Percentiles rank a stretch among this genome's conserved stretches.
Evolutionary conservation across 2,888 invertebrate species (phyloP).

Genomic region (Diarsia brunnea): DNA sequence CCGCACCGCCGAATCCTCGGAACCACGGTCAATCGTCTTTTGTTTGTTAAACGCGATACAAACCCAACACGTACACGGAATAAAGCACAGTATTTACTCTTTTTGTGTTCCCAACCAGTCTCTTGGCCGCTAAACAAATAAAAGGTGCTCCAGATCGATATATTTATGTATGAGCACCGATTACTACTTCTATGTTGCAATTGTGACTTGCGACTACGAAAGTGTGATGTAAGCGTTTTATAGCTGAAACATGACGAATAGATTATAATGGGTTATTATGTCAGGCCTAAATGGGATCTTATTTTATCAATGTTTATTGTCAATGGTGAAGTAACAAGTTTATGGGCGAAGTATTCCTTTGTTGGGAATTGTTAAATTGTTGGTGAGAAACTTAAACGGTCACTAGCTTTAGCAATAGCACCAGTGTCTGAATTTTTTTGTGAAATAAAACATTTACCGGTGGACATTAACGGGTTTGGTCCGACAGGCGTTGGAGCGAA

Average conservation of each 20-base stretch:
- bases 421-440: conserved; percentile 60
- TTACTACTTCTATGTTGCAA: conserved; percentile 62
- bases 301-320: conserved; percentile 53
- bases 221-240: conserved; percentile 64
- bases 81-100: conserved; percentile 72
- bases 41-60: conserved; percentile 87
- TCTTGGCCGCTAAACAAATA: conserved; percentile 59
- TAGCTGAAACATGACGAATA: conserved; percentile 60
- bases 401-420: conserved; percentile 63
- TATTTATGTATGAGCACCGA: conserved; percentile 60
- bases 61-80: conserved; percentile 83
- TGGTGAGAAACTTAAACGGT: conserved; percentile 45
- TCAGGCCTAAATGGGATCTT: conserved; percentile 58
- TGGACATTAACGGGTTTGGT: conserved; percentile 69
- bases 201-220: conserved; percentile 56
- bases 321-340: conserved; percentile 48
- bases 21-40: conserved; percentile 82
- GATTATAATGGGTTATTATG: conserved; percentile 56
- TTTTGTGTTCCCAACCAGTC: conserved; percentile 68
- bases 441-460: conserved; percentile 71
- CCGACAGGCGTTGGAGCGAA: conserved; percentile 80
- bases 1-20: conserved; percentile 69
- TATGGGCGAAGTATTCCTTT: conserved; percentile 43
- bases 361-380: conserved; percentile 43
- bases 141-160: conserved; percentile 67